Percentiles rank a stretch among this genome's conserved stretches.
These are phyloP conservation scores for Perca schrenkii DNA, from an alignment of 2,113 vertebrate genomes.

Conservation along the genomic window DNA sequence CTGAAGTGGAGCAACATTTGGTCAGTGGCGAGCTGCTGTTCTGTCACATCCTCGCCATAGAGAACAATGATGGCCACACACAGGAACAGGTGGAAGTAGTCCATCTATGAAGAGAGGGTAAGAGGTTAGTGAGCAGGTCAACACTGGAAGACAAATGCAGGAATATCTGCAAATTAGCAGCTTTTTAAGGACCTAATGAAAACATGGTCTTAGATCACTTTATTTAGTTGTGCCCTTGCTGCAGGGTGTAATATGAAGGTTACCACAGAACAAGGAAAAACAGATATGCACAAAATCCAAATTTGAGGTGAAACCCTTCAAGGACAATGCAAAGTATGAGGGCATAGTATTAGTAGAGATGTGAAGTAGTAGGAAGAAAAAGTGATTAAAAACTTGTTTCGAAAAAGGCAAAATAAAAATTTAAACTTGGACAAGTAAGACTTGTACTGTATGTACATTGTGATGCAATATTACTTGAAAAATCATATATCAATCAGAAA, in stretches of 20 bases:
- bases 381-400: background rate
- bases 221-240: background rate
- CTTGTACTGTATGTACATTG: background rate
- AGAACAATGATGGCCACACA: conserved; percentile 97
- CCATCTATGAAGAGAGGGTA: conserved; percentile 85
- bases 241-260: conserved; percentile 2
- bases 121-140: background rate
- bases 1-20: conserved; percentile 98
- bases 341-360: background rate
- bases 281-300: conserved; percentile 8
- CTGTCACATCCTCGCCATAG: conserved; percentile 95
- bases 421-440: background rate
- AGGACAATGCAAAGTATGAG: conserved; percentile 1
- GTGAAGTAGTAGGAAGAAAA: background rate
- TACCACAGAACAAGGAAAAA: conserved; percentile 1
- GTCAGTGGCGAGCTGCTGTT: conserved; percentile 94
- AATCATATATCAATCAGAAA: conserved; percentile 45
- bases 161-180: background rate
- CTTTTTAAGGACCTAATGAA: background rate
- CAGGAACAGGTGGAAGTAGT: conserved; percentile 98
- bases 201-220: background rate
- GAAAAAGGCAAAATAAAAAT: background rate
- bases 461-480: background rate
- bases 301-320: background rate
- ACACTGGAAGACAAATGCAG: background rate